A percentile compares a stretch with the other conserved stretches of the same genome.
These are phyloP conservation scores for Hexactinellida sp. DNA, from an alignment of 37 sponge, comb jelly and placozoan genomes.

Conservation along the genomic window DNA sequence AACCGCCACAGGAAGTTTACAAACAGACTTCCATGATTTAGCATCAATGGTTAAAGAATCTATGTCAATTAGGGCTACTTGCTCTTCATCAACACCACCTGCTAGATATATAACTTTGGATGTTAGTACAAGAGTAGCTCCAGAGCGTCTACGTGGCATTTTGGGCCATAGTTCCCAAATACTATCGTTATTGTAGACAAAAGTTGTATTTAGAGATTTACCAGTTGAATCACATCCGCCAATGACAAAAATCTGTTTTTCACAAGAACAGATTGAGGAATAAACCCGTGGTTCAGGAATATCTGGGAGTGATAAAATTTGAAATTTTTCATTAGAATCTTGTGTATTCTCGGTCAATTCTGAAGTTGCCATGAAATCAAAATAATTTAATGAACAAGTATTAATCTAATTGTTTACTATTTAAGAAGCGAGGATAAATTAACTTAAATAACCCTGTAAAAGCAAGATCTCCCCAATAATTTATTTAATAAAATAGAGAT, in stretches of 20 bases:
- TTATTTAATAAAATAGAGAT: too few species aligned
- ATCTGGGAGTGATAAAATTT: not conserved
- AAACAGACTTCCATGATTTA: not conserved
- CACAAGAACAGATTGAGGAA: not conserved
- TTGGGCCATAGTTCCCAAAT: not conserved
- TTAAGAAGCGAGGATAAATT: too few species aligned
- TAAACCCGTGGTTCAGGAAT: not conserved
- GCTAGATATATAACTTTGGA: not conserved
- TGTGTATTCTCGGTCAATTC: not conserved
- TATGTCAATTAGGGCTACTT: not conserved
- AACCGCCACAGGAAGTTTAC: not conserved
- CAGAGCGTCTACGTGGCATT: not conserved
- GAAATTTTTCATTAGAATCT: not conserved
- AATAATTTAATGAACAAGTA: too few species aligned
- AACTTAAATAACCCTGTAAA: too few species aligned
- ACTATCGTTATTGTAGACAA: not conserved
- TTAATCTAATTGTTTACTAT: too few species aligned
- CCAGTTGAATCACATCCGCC: slow-evolving; percentile 1
- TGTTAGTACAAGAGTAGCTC: not conserved
- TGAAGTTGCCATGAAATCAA: not conserved
- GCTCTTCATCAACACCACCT: not conserved
- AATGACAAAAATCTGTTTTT: not conserved
- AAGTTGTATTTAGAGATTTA: not conserved
- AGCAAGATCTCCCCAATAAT: too few species aligned
- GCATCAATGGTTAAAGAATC: not conserved